Evolutionary conservation across 2,113 vertebrate genomes (phyloP).

Genomic region (Pseudorasbora parva): DNA sequence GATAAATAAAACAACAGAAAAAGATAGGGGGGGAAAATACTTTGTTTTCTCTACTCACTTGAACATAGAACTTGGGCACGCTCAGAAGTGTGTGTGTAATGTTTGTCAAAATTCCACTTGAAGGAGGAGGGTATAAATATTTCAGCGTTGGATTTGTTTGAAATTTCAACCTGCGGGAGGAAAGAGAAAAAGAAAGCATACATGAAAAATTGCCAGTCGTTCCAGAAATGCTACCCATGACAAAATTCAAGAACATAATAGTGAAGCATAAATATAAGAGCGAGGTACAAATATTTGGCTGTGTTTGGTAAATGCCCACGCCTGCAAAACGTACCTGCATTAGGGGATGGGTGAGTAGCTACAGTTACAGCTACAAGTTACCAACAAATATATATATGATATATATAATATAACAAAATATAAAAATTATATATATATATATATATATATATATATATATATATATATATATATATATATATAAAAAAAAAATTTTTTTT

Average conservation of each 20-base stretch:
- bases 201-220: slow-evolving; percentile 10
- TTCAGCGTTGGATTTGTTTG: slow-evolving; percentile 91
- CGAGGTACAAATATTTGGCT: slow-evolving; percentile 30
- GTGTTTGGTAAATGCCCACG: not conserved
- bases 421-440: too few relatives aligned
- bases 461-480: too few relatives aligned
- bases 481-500: too few relatives aligned
- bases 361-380: too few relatives aligned
- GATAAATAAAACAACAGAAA: slow-evolving; percentile 18
- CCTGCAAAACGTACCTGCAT: not conserved
- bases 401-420: too few relatives aligned
- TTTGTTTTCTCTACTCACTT: slow-evolving; percentile 77
- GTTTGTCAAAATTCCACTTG: slow-evolving; percentile 88
- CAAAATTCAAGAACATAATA: slow-evolving; percentile 50
- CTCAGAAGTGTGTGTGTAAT: slow-evolving; percentile 91
- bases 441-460: too few relatives aligned
- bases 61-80: slow-evolving; percentile 96
- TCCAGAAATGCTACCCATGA: slow-evolving; percentile 26
- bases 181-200: not conserved
- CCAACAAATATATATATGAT: too few relatives aligned
- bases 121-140: slow-evolving; percentile 95
- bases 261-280: slow-evolving; percentile 47
- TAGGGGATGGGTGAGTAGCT: not conserved
- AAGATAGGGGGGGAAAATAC: slow-evolving; percentile 24
- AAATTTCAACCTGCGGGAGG: slow-evolving; percentile 85